phyloP scores from a whole-genome alignment of 2,797 vertebrate genomes.

The Coregonus suidteri region DNA sequence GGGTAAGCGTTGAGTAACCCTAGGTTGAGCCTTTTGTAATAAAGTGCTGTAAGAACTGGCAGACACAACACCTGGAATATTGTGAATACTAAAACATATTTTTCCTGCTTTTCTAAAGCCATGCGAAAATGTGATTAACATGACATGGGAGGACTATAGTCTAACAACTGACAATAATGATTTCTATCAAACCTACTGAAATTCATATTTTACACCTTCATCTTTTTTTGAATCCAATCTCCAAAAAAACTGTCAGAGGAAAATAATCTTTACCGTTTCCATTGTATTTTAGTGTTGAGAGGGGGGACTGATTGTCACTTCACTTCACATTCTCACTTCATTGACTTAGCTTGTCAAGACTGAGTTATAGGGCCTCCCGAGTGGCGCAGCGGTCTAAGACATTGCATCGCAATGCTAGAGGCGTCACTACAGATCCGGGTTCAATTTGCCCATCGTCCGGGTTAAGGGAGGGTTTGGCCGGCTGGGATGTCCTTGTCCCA shows the following conservation, averaged over 20 bases:
- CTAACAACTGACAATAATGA: slow-evolving; percentile 2
- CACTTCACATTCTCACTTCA: not conserved
- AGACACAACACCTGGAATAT: too few relatives aligned
- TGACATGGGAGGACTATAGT: not conserved
- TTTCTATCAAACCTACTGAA: not conserved
- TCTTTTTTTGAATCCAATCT: not conserved
- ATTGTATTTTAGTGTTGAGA: not conserved
- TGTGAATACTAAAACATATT: too few relatives aligned
- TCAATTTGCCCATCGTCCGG: too few relatives aligned
- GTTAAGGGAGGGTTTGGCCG: too few relatives aligned
- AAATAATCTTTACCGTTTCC: not conserved
- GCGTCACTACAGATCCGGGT: too few relatives aligned
- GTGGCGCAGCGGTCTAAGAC: too few relatives aligned
- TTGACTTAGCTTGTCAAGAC: not conserved
- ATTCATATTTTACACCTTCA: not conserved
- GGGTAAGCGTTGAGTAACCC: too few relatives aligned
- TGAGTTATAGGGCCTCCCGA: not conserved
- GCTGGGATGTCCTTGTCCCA: too few relatives aligned
- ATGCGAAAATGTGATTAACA: not conserved
- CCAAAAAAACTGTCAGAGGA: not conserved
- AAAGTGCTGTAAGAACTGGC: too few relatives aligned
- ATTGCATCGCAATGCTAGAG: too few relatives aligned
- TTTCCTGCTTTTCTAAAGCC: too few relatives aligned
- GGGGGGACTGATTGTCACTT: not conserved
- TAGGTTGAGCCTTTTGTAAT: too few relatives aligned